phyloP scores from a whole-genome alignment of 2,888 invertebrate genomes.

The Corbicula japonica region DNA sequence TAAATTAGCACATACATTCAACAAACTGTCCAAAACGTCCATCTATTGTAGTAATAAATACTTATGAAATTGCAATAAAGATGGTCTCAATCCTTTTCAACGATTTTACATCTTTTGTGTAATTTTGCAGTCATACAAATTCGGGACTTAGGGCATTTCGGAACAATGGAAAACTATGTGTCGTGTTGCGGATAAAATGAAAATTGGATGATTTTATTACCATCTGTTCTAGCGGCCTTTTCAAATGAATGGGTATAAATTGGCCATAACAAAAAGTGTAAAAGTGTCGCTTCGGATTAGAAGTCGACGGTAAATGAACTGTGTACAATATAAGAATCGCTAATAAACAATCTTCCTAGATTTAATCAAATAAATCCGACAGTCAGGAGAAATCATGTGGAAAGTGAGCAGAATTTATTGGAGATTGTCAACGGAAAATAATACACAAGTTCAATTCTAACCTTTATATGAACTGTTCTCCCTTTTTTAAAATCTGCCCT shows the following conservation, averaged over 20 bases:
- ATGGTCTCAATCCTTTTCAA: conserved; percentile 26
- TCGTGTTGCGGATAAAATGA: conserved; percentile 35
- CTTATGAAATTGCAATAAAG: conserved; percentile 52
- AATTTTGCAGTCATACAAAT: conserved; percentile 19
- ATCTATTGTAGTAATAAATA: conserved; percentile 25
- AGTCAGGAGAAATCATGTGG: conserved; percentile 9
- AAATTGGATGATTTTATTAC: conserved; percentile 39
- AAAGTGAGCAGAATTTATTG: conserved; percentile 5
- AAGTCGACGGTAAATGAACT: conserved; percentile 20
- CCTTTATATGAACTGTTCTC: no score
- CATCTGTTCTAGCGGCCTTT: conserved; percentile 16
- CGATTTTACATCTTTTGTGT: conserved; percentile 31
- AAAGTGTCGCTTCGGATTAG: conserved; percentile 45
- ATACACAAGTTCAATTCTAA: no score
- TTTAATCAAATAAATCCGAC: conserved; percentile 25
- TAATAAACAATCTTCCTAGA: conserved; percentile 14
- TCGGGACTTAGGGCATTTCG: neutral
- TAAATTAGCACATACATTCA: conserved; percentile 32
- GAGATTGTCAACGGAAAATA: no score
- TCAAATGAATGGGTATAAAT: conserved; percentile 42
- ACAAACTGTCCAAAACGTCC: neutral
- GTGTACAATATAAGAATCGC: conserved; percentile 2
- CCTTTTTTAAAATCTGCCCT: no score
- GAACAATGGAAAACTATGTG: conserved; percentile 34
- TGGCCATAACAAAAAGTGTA: conserved; percentile 49